phyloP scores from a whole-genome alignment of 1,140 invertebrate genomes.

The Pogonomyrmex barbatus region DNA sequence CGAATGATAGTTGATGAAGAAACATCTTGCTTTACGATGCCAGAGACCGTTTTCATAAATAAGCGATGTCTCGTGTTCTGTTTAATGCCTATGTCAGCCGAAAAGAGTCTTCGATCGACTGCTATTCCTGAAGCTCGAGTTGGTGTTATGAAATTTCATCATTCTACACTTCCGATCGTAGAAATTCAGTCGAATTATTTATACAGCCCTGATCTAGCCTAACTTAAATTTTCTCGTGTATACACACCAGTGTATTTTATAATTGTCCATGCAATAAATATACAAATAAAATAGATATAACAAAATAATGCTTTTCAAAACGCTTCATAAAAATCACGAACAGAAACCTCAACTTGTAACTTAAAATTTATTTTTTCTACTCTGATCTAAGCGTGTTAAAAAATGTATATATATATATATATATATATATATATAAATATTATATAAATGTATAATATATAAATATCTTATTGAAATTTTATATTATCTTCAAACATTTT shows the following conservation, averaged over 20 bases:
- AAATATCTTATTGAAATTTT: neutral
- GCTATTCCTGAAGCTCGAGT: constrained; percentile 55
- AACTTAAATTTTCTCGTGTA: constrained; percentile 32
- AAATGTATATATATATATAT: neutral
- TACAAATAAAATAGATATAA: neutral
- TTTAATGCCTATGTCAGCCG: constrained; percentile 50
- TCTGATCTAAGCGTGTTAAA: neutral
- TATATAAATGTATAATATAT: neutral
- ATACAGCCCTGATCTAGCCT: constrained; percentile 33
- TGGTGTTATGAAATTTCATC: constrained; percentile 58
- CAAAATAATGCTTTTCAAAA: constrained; percentile 12
- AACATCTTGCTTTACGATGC: constrained; percentile 40
- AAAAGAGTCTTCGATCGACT: constrained; percentile 58
- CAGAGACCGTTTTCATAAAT: constrained; percentile 57
- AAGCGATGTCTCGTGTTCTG: constrained; percentile 34
- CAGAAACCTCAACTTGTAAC: neutral
- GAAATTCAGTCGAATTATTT: constrained; percentile 49
- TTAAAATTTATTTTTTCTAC: neutral
- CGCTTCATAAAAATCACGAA: neutral
- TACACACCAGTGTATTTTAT: neutral
- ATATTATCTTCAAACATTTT: neutral
- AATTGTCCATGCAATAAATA: neutral
- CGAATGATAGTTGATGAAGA: neutral
- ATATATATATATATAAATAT: constrained; percentile 1
- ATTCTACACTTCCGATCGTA: constrained; percentile 30